Base-by-base conservation (phyloP, 2,113 vertebrate genomes). In the Brienomyrus longianalis region DNA sequence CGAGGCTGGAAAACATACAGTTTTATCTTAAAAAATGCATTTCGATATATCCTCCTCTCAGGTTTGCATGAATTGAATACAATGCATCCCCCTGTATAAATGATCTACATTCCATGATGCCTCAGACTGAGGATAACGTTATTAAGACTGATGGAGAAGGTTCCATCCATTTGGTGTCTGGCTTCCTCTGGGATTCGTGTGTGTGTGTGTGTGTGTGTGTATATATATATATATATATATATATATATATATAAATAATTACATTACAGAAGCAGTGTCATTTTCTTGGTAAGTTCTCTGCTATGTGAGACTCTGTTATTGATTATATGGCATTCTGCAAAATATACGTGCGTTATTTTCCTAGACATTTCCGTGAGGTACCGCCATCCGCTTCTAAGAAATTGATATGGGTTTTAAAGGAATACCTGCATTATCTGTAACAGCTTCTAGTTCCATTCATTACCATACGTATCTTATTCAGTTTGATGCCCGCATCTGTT, bases 331-430 rank as follows among this genome's bases (percentile, higher is more conserved):
- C 87, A 89, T 59, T 51, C 9, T 54, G 17, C 56, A 54, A 91
- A 89, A 89, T 89, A 90, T 89, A 56, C 51, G 87, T 83, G 54
- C 89, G 74, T 92, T 88, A 91, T 90, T 91, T 92, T 88, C 89
- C 87, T 84, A 56, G 89, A 86, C 89, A 85, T 70, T 52, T 74
- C 77, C 84, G 51, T 51, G 84, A 50, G 70, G 50, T 74, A 83
- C 47, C 52, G 35, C 43, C 45, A 15, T 62, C 56, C 6, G 17
- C 15, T 35, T 19, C 9, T 87, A n/a, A 77, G 43, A 88, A 80
- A 70, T 45, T 56, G 35, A 84, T 85, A 77, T 27, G 43, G 47
- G 7, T 62, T 83, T 86, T 43, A n/a, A 51, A 56, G 21, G 31
- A 3, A 23, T 62, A 11, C 48, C 50, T 35, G 39, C 77, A 56